Base-by-base conservation (phyloP, 2,113 vertebrate species). In the Hyperopisus bebe region DNA sequence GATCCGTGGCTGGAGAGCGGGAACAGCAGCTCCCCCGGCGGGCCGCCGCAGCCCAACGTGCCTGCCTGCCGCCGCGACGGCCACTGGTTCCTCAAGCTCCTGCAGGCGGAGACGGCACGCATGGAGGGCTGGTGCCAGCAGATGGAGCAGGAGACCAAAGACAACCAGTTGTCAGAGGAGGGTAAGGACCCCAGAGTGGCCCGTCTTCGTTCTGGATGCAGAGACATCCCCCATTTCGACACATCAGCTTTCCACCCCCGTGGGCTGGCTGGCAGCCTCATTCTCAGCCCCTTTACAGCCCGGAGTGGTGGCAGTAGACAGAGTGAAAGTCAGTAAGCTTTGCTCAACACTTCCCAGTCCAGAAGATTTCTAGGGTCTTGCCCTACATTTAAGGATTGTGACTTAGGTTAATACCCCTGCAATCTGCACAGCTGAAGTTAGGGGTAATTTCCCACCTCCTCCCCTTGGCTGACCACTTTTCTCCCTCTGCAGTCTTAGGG, bases 121-220 rank as follows among this genome's bases (percentile, higher is more conserved):
- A 97, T 99, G 93, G 98, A 99, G 92, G 98, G 98, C 90, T 99
- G 98, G 98, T 99, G 98, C 93, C 97, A 96, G 90, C 98, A 99
- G 97, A 99, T 99, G 98, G 97, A 99, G 93, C 97, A 97, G 95
- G 98, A 99, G 96, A 98, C 97, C 95, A 98, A 97, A 96, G 98
- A 99, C 95, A 98, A 99, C 95, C 97, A 95, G 94, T 97, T 99
- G 91, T 98, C 98, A 92, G 98, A 99, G 94, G 98, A 99, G 95
- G 98, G 98, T 99, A 92, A 90, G 96, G 86, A 27, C 91, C 47
- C 15, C 13, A 19, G 39, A 24, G 87, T 44, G 27, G 6, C 10
- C 3, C 13, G n/a, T 42, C 15, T 88, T 84, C 48, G 1, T 44
- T 19, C 50, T 5, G 3, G 62, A 70, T 31, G n/a, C 62, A 70